Percentiles rank a stretch among this genome's conserved stretches.
These are phyloP conservation scores for Pocillopora damicornis DNA, from an alignment of 64 coral and sea anemone genomes.

Conservation along the genomic window DNA sequence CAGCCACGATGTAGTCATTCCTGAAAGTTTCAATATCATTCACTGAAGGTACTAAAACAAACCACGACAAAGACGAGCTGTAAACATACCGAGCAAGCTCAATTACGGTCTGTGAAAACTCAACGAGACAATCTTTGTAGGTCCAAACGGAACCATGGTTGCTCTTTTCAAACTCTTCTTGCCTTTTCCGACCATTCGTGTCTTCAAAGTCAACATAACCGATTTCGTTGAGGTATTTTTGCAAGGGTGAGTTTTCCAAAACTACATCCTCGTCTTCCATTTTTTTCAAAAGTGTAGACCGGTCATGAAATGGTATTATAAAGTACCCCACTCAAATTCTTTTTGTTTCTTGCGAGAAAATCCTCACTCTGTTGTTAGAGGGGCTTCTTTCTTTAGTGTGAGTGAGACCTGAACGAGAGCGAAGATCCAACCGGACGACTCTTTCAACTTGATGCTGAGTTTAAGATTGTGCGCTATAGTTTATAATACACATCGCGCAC, in stretches of 20 bases:
- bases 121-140: not conserved
- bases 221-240: constrained; percentile 70
- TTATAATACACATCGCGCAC: too few relatives aligned
- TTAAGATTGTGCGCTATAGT: too few relatives aligned
- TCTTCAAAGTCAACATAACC: constrained; percentile 81
- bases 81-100: not conserved
- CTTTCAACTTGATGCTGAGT: too few relatives aligned
- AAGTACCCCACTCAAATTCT: too few relatives aligned
- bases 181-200: not conserved
- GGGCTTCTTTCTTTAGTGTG: too few relatives aligned
- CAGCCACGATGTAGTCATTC: constrained; percentile 44
- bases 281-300: not conserved
- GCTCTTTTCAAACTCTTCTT: constrained; percentile 2
- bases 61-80: not conserved
- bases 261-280: constrained; percentile 74
- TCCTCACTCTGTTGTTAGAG: too few relatives aligned
- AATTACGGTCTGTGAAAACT: not conserved
- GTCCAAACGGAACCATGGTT: not conserved
- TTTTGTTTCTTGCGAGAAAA: too few relatives aligned
- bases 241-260: constrained; percentile 82
- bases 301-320: too few relatives aligned
- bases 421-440: too few relatives aligned
- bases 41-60: not conserved
- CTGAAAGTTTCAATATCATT: constrained; percentile 16
- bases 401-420: too few relatives aligned